These are phyloP conservation scores for Equus quagga DNA, from an alignment of 2,113 vertebrate genomes.

Conservation along the genomic window DNA sequence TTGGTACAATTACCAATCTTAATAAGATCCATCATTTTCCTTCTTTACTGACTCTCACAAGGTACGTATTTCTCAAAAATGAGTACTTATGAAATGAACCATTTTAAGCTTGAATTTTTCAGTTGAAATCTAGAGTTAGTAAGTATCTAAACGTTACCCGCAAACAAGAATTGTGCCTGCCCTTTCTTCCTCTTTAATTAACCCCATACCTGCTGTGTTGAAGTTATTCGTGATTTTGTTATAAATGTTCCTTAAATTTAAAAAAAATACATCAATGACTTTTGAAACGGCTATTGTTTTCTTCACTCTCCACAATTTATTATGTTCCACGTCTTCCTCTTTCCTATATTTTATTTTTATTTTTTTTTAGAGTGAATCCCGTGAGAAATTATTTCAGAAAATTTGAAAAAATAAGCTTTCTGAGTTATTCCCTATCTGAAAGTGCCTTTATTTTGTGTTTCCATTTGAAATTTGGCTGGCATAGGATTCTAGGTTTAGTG, in stretches of 20 bases:
- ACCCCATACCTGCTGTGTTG: neutral
- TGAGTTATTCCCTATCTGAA: neutral
- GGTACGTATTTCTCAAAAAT: neutral
- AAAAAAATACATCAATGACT: neutral
- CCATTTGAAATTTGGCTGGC: neutral
- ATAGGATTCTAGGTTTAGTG: neutral
- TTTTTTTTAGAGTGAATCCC: neutral
- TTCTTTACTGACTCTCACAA: neutral
- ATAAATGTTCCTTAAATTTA: neutral
- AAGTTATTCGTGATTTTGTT: neutral
- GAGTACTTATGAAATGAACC: neutral
- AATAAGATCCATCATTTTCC: neutral
- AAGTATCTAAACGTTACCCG: neutral
- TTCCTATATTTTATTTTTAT: neutral
- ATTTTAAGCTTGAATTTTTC: neutral
- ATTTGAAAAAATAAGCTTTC: neutral
- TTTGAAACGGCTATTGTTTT: neutral
- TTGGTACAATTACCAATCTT: neutral
- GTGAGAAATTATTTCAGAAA: slow-evolving; percentile 9
- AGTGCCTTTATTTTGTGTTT: neutral
- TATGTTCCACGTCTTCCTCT: neutral
- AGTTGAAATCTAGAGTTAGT: neutral
- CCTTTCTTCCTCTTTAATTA: neutral
- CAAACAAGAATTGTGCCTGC: neutral
- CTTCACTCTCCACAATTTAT: neutral